These are phyloP conservation scores for Plecotus auritus DNA, from an alignment of 2,113 vertebrate genomes.

Conservation along the genomic window DNA sequence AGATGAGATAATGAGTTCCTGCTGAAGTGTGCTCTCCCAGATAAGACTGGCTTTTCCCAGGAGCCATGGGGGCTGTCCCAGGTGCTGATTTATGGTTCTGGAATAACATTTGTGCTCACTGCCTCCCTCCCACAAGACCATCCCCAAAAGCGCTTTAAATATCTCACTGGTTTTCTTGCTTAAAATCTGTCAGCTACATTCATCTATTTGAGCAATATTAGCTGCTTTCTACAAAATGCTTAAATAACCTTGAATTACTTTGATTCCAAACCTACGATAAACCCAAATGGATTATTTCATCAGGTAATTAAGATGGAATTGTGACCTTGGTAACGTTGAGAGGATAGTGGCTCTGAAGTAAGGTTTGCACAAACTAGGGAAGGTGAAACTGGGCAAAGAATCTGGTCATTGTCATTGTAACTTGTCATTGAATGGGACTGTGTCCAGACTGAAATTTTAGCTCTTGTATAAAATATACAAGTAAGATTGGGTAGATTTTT, in stretches of 20 bases:
- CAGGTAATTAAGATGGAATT: background rate
- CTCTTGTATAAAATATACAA: background rate
- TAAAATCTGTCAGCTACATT: background rate
- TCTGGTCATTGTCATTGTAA: background rate
- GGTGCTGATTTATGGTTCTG: background rate
- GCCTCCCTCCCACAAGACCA: background rate
- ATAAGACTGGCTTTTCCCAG: background rate
- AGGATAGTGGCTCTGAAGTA: background rate
- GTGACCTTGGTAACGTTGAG: background rate
- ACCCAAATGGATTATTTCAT: background rate
- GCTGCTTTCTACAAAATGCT: background rate
- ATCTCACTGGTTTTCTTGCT: background rate
- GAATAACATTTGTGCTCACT: background rate
- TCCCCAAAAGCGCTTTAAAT: background rate
- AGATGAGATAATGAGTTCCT: background rate
- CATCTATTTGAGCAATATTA: background rate
- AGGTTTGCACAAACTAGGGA: background rate
- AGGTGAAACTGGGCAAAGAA: background rate
- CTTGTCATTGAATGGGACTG: no score
- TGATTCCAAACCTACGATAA: background rate
- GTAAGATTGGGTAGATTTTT: background rate
- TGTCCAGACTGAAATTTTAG: background rate
- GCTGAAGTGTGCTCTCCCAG: background rate
- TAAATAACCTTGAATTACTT: background rate
- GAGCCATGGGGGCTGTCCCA: background rate